Evolutionary conservation across 2,797 vertebrate species (phyloP), one percentile per base, ranked within the genome.

Genomic region (Rhinella marina): DNA sequence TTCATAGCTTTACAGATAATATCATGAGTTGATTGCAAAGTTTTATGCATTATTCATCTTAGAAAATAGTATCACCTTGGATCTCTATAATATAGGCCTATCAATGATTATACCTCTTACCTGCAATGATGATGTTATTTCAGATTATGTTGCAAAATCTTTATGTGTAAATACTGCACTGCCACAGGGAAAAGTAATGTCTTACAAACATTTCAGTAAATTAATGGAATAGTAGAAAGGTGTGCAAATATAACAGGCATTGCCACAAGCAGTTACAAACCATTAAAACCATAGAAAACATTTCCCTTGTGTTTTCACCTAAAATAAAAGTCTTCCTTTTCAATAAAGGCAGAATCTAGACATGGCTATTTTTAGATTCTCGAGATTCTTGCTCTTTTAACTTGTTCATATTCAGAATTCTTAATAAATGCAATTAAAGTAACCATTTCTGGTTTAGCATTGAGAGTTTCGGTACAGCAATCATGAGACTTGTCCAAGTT

Each of bases 401-500:
- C 9, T 50, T 78, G 0, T 85, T 19, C 78, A 81, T 80, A 81
- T 79, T 54, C 41, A 52, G 50, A 32, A 50, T 50, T 73, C 64
- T 75, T 88, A 81, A 81, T 57, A 85, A 66, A 82, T 86, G 17
- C 48, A 75, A 23, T 73, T 76, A 62, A 48, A 50, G 57, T 11
- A 41, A 81, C 10, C 48, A 1, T 62, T 84, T 82, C 25, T 62
- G n/a, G 64, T 87, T 75, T 82, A 76, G 48, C 70, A 76, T 56
- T 66, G 50, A 61, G 56, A 61, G 27, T 59, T 62, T 7, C 23
- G 9, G 32, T 52, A 64, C 56, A 82, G 62, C 62, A 72, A 81
- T 81, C 61, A 62, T 82, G 17, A 82, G 79, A 62, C 86, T 87
- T 87, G 79, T 76, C 54, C n/a, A 73, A 57, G 52, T 72, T 73